Percentiles rank a stretch among this genome's conserved stretches.
phyloP scores from a whole-genome alignment of 2,888 invertebrate genomes.

The Andrena bucephala region DNA sequence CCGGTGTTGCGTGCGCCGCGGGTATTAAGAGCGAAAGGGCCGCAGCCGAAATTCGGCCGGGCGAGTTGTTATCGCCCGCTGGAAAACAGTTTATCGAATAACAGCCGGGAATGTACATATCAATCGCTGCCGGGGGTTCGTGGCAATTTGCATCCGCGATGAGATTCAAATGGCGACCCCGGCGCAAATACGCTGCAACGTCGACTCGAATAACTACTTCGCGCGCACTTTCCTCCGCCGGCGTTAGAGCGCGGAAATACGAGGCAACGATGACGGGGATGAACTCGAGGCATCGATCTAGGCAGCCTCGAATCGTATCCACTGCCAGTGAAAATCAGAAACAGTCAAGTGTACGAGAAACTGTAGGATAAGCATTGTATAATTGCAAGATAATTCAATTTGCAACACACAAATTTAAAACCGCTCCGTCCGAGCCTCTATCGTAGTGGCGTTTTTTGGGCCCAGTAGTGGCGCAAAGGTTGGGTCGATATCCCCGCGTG shows the following conservation, averaged over 20 bases:
- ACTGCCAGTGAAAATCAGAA: too few species aligned
- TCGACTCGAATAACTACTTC: conserved; percentile 17
- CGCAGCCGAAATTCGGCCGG: not conserved
- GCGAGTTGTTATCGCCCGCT: conserved; percentile 5
- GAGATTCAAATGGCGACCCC: conserved; percentile 39
- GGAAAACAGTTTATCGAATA: conserved; percentile 47
- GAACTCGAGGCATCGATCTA: too few species aligned
- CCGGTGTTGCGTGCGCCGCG: not conserved
- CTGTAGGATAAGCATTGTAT: too few species aligned
- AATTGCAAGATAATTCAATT: too few species aligned
- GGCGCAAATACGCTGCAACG: conserved; percentile 30
- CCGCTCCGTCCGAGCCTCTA: not conserved
- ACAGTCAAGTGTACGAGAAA: too few species aligned
- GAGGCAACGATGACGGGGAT: too few species aligned
- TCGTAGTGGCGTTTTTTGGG: not conserved
- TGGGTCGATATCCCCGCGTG: conserved; percentile 21
- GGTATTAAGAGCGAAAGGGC: not conserved
- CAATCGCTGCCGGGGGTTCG: conserved; percentile 31
- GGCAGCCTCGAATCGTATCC: too few species aligned
- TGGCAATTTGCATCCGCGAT: conserved; percentile 48
- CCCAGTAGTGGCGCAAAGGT: not conserved
- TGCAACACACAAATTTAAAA: not conserved
- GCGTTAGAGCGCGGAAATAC: too few species aligned
- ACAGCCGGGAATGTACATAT: conserved; percentile 15
- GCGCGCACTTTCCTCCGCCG: conserved; percentile 2